Conservation (phyloP, 2,888 invertebrate species). For the Escarpia spicata region DNA sequence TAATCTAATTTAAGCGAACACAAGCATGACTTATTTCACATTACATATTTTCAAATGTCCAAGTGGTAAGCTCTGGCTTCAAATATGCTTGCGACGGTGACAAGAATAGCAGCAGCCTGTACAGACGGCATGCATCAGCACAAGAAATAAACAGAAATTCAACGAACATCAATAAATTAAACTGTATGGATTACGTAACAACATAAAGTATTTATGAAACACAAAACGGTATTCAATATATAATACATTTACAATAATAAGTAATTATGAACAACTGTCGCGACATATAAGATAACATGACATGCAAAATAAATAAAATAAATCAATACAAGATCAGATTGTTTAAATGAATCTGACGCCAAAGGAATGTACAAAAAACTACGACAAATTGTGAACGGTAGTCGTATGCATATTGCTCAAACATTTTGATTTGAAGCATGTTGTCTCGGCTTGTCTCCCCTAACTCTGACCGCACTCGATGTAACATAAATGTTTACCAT, state of each 20-base stretch:
- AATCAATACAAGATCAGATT: neutral
- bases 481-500: neutral
- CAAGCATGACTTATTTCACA: too few species aligned
- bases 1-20: too few species aligned
- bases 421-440: neutral
- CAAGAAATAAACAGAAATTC: neutral
- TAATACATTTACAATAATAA: neutral
- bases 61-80: neutral
- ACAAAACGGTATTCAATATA: neutral
- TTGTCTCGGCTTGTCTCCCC: neutral
- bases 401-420: too few species aligned
- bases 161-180: neutral
- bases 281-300: neutral
- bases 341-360: neutral
- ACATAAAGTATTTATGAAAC: neutral
- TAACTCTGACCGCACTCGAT: neutral
- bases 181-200: neutral
- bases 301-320: neutral
- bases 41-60: neutral
- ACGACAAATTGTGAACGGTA: neutral
- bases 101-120: neutral
- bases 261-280: neutral
- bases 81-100: neutral
- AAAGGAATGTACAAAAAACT: constrained; percentile 6
- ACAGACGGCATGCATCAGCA: neutral